Evolutionary conservation across 2,113 vertebrate species (phyloP).

Genomic region (Gopherus evgoodei): DNA sequence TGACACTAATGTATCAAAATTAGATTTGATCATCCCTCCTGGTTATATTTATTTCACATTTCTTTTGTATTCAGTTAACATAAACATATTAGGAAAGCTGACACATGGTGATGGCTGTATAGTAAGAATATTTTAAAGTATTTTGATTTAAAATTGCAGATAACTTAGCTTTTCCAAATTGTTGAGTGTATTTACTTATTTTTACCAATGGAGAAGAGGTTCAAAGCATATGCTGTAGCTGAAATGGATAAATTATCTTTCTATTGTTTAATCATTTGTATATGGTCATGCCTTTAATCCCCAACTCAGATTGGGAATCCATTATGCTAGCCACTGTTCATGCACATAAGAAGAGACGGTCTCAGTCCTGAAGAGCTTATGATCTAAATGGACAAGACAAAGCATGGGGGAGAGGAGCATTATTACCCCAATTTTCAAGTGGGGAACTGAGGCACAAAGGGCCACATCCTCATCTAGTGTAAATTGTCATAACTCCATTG

Average conservation of each 20-base stretch:
- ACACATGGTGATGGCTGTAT: slow-evolving; percentile 84
- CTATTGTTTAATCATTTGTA: neutral
- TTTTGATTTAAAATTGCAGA: slow-evolving; percentile 83
- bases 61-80: slow-evolving; percentile 95
- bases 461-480: neutral
- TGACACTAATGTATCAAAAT: slow-evolving; percentile 97
- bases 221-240: slow-evolving; percentile 42
- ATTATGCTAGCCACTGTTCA: neutral
- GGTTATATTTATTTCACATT: slow-evolving; percentile 96
- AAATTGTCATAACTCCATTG: neutral
- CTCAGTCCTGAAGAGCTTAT: neutral
- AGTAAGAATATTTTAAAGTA: slow-evolving; percentile 87
- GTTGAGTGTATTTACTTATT: slow-evolving; percentile 75
- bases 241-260: neutral
- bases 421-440: neutral
- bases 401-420: neutral
- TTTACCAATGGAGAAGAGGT: slow-evolving; percentile 72
- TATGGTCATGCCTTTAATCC: neutral
- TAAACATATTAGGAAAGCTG: slow-evolving; percentile 86
- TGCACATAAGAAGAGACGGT: neutral
- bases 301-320: neutral
- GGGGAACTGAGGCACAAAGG: neutral
- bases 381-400: neutral
- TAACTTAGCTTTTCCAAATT: slow-evolving; percentile 73
- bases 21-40: slow-evolving; percentile 92